Base-by-base conservation (phyloP, 1,140 invertebrate genomes). In the Lordiphosa collinella region DNA sequence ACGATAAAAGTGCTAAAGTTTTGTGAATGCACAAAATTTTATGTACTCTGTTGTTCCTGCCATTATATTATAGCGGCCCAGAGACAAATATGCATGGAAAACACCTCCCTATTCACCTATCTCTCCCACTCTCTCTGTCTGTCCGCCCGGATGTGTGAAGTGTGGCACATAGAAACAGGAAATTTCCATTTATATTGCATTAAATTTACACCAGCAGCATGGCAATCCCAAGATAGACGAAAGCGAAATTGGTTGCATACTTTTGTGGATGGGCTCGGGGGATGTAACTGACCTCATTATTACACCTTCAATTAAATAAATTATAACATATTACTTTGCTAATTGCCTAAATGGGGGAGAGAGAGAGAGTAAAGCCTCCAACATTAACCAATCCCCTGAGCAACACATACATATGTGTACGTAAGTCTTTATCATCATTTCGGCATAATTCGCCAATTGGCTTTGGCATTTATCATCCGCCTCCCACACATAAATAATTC, bases 181-280 rank as follows among this genome's bases (percentile, higher is more conserved):
- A 79, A 73, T 52, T 79, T 65, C 53, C 69, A 79, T 80, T 74
- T 80, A 65, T 70, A 58, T 55, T 70, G 64, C 69, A 62, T 79
- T 80, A 79, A 65, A 60, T 58, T 54, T 51, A 61, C 69, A 73
- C 59, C 55, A 64, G 8, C 55, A 64, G 8, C 10, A 54, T 36
- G 38, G 47, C 12, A 37, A 29, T 16, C 12, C 25, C 43, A 43
- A 59, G 13, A 34, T 16, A 2, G 37, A 14, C 10, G 12, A 36
- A 25, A 25, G 22, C 22, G 3, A 25, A 25, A 25, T 25, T 25
- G 3, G 22, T 25, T 25, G 22, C 22, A 25, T 25, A 25, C 22
- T 25, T 25, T 25, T 25, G 22, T 25, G 22, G 22, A 6, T 25
- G 22, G 22, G 22, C 18, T 18, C 7, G 22, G 4, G 4, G 5